These are phyloP conservation scores for Genyomyrus donnyi DNA, from an alignment of 2,113 vertebrate species.

Conservation along the genomic window DNA sequence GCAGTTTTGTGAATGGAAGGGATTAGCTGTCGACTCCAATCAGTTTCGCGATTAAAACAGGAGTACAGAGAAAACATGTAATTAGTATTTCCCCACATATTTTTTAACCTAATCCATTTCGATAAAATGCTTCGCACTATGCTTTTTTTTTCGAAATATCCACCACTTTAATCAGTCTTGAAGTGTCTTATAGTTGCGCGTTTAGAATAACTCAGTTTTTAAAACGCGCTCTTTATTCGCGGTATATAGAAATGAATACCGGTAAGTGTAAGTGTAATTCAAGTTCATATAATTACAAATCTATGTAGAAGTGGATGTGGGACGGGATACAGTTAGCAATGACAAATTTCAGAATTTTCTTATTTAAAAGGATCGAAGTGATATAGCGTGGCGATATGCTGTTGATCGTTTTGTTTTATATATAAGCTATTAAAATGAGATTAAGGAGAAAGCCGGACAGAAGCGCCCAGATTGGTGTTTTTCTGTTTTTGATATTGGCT, in stretches of 20 bases:
- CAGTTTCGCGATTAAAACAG: not conserved
- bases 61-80: not conserved
- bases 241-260: not conserved
- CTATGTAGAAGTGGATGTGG: not conserved
- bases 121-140: not conserved
- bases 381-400: not conserved
- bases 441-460: not conserved
- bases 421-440: not conserved
- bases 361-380: not conserved
- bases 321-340: not conserved
- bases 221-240: not conserved
- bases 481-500: not conserved
- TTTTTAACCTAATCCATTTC: not conserved
- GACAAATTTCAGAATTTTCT: not conserved
- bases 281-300: not conserved
- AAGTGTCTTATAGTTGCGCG: not conserved
- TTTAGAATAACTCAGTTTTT: not conserved
- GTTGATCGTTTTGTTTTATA: not conserved
- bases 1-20: conserved; percentile 13
- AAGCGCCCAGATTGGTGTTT: not conserved
- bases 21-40: not conserved
- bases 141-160: not conserved
- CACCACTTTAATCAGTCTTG: not conserved
- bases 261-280: not conserved
- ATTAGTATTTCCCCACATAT: not conserved